Evolutionary conservation across 2,888 invertebrate species (phyloP).

Genomic region (Monoplex corrugatus): DNA sequence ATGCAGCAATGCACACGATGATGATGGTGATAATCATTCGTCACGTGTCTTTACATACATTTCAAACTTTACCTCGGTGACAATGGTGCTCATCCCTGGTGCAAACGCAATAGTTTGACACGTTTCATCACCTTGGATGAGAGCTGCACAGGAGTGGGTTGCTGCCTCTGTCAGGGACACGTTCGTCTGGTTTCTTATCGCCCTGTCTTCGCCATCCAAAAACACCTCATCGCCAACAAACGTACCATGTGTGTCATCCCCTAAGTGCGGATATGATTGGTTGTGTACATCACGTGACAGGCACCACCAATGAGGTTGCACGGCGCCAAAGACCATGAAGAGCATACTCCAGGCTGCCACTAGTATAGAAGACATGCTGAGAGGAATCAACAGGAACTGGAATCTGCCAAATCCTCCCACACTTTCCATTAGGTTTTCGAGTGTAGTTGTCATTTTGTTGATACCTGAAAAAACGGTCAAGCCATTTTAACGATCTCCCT

Average conservation of each 20-base stretch:
- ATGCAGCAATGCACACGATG: too few relatives aligned
- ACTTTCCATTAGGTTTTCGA: slow-evolving; percentile 61
- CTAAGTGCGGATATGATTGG: neutral
- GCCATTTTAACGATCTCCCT: too few relatives aligned
- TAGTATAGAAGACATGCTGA: slow-evolving; percentile 56
- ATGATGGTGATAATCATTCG: too few relatives aligned
- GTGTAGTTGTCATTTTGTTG: too few relatives aligned
- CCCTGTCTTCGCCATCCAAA: neutral
- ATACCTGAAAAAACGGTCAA: too few relatives aligned
- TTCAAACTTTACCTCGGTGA: neutral
- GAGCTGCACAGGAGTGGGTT: neutral
- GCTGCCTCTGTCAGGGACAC: neutral
- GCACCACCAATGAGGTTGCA: slow-evolving; percentile 64
- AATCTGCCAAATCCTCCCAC: slow-evolving; percentile 65
- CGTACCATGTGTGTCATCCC: neutral
- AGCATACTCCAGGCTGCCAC: slow-evolving; percentile 66
- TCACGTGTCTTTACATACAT: too few relatives aligned
- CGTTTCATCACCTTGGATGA: neutral
- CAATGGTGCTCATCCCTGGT: neutral
- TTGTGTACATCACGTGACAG: neutral
- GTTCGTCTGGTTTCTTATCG: neutral
- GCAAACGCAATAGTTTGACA: neutral
- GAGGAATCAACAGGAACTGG: slow-evolving; percentile 61
- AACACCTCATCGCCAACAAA: neutral
- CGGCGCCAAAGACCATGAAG: slow-evolving; percentile 68